A percentile compares a stretch with the other conserved stretches of the same genome.
These are phyloP conservation scores for Cynocephalus volans DNA, from an alignment of 2,113 vertebrate genomes.

Conservation along the genomic window DNA sequence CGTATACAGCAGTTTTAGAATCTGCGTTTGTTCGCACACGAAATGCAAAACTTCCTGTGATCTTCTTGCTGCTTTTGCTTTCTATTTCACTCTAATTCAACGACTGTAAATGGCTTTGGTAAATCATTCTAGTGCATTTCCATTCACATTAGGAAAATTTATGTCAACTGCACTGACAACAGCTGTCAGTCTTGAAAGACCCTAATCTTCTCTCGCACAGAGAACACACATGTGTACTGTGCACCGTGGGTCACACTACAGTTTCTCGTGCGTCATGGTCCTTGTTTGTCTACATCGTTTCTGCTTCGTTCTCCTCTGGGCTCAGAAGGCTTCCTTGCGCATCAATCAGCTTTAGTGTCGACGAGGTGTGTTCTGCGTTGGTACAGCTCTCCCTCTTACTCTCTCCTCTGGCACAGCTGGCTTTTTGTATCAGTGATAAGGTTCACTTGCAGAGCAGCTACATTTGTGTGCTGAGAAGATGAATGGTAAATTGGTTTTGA, in stretches of 20 bases:
- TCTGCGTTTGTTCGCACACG: slow-evolving; percentile 57
- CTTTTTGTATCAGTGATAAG: slow-evolving; percentile 34
- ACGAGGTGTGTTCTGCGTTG: slow-evolving; percentile 50
- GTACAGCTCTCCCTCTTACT: slow-evolving; percentile 13
- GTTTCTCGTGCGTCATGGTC: slow-evolving; percentile 46
- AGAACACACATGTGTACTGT: slow-evolving; percentile 53
- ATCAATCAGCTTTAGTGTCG: slow-evolving; percentile 73
- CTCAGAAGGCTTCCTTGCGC: slow-evolving; percentile 62
- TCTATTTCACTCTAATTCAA: slow-evolving; percentile 77
- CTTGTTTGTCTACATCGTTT: slow-evolving; percentile 59
- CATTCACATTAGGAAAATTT: slow-evolving; percentile 86
- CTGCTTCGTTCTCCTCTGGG: slow-evolving; percentile 66
- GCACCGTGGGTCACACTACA: slow-evolving; percentile 67
- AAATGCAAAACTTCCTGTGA: slow-evolving; percentile 74
- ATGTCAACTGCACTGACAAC: slow-evolving; percentile 79
- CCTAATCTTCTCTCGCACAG: slow-evolving; percentile 79
- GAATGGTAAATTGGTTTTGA: slow-evolving; percentile 57
- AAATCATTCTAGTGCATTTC: slow-evolving; percentile 79
- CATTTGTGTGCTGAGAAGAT: background rate
- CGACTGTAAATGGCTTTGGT: slow-evolving; percentile 82
- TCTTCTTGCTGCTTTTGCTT: slow-evolving; percentile 75
- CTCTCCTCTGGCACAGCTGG: slow-evolving; percentile 63
- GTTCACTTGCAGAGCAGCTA: slow-evolving; percentile 56
- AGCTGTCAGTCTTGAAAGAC: slow-evolving; percentile 78
- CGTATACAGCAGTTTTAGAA: slow-evolving; percentile 62